These are phyloP conservation scores for Esperia sulphurella DNA, from an alignment of 2,888 invertebrate genomes.

Conservation along the genomic window DNA sequence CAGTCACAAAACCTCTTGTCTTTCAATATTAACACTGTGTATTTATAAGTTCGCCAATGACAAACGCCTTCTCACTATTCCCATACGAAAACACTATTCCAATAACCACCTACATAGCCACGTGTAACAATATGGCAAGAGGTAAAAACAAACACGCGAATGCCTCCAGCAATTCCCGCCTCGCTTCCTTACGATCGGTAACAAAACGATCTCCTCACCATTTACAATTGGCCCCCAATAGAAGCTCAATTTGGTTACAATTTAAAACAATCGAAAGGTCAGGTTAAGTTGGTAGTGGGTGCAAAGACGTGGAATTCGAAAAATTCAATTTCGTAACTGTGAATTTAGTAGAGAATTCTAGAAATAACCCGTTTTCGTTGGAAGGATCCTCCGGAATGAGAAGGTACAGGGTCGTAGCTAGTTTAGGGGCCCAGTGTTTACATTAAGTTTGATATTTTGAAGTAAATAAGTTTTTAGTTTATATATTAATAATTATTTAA, in stretches of 20 bases:
- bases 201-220: constrained; percentile 41
- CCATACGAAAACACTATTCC: background rate
- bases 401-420: constrained; percentile 44
- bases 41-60: background rate
- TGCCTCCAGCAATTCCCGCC: constrained; percentile 26
- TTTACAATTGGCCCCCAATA: constrained; percentile 29
- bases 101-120: background rate
- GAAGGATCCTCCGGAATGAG: constrained; percentile 46
- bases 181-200: constrained; percentile 30
- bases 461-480: too few species aligned
- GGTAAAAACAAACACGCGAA: constrained; percentile 29
- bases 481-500: too few species aligned
- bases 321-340: constrained; percentile 73
- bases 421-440: background rate
- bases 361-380: constrained; percentile 58
- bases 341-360: constrained; percentile 67
- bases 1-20: too few species aligned
- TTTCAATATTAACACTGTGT: background rate
- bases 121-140: background rate
- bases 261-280: constrained; percentile 24
- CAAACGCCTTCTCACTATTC: background rate
- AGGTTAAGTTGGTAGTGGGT: constrained; percentile 30
- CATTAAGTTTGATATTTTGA: too few species aligned
- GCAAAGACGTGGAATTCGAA: constrained; percentile 60
- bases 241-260: background rate